Evolutionary conservation across 2,797 vertebrate species (phyloP).

Genomic region (Pseudopleuronectes americanus): DNA sequence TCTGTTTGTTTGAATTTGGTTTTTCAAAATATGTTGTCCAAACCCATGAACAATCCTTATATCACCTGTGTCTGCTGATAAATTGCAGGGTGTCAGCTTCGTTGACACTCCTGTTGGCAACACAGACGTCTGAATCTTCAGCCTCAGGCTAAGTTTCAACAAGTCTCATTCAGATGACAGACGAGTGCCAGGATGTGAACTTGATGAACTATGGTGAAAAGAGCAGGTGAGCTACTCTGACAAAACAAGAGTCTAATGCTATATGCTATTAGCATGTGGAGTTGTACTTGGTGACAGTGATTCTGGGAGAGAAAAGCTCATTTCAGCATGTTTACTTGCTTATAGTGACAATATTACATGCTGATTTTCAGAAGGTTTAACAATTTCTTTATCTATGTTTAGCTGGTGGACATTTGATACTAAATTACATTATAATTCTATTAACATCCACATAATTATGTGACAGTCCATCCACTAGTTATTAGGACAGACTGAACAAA

Average conservation of each 20-base stretch:
- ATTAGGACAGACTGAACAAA: too few species aligned
- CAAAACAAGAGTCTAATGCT: background rate
- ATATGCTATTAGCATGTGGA: background rate
- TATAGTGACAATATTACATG: background rate
- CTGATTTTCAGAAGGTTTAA: too few species aligned
- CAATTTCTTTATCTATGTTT: too few species aligned
- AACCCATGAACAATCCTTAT: background rate
- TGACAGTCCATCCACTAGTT: too few species aligned
- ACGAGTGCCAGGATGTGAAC: background rate
- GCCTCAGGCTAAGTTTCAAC: background rate
- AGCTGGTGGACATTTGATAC: too few species aligned
- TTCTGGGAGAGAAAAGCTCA: too few species aligned
- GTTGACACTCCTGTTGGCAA: background rate
- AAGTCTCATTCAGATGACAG: constrained; percentile 1
- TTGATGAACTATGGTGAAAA: background rate
- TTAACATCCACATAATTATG: too few species aligned
- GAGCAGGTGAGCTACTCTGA: background rate
- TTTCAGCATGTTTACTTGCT: background rate
- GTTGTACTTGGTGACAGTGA: too few species aligned
- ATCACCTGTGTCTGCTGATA: background rate
- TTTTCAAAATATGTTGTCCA: background rate
- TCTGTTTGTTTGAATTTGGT: background rate
- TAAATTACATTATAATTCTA: too few species aligned
- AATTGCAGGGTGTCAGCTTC: background rate
- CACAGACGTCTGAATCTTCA: background rate